These are phyloP conservation scores for Thamnophis elegans DNA, from an alignment of 2,797 vertebrate species.

Conservation along the genomic window DNA sequence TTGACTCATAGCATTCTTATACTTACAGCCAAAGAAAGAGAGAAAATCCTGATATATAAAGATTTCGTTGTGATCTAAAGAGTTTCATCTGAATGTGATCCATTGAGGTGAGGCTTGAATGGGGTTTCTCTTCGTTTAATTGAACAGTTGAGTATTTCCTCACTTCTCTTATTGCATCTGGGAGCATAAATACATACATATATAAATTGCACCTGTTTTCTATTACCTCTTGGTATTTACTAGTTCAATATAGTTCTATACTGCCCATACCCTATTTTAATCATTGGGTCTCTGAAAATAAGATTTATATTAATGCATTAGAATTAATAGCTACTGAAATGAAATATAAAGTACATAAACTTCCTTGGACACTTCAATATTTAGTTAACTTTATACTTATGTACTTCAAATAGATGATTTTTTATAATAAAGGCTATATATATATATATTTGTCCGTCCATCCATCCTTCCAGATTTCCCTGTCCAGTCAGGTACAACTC, in stretches of 20 bases:
- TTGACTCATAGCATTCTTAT: neutral
- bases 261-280: neutral
- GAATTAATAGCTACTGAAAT: neutral
- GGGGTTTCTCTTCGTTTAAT: constrained; percentile 67
- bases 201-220: constrained; percentile 22
- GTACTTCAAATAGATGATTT: neutral
- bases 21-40: constrained; percentile 97
- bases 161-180: constrained; percentile 92
- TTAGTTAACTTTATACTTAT: neutral
- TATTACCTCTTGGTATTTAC: neutral
- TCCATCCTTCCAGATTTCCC: neutral
- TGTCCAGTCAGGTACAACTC: neutral
- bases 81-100: constrained; percentile 98
- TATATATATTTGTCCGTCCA: too few species aligned
- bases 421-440: neutral
- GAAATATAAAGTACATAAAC: neutral
- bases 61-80: constrained; percentile 94
- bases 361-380: neutral
- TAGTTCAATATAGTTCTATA: neutral
- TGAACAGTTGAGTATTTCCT: constrained; percentile 83
- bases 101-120: constrained; percentile 72
- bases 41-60: constrained; percentile 96
- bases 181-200: constrained; percentile 41
- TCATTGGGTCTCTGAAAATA: neutral
- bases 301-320: neutral